These are phyloP conservation scores for Dromius quadrimaculatus DNA, from an alignment of 2,888 invertebrate genomes.

Conservation along the genomic window DNA sequence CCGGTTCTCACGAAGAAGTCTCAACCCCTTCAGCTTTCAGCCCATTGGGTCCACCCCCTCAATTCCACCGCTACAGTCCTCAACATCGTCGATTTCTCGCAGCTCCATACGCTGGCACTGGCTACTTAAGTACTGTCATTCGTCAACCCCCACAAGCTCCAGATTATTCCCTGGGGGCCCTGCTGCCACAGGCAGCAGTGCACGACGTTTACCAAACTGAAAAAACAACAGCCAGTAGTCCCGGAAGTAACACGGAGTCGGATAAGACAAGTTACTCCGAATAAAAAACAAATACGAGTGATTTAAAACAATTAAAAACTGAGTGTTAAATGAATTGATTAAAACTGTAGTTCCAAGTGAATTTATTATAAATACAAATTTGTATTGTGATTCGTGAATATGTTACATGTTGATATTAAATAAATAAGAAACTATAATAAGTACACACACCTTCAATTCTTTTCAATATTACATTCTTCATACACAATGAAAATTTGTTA, in stretches of 20 bases:
- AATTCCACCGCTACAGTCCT: constrained; percentile 72
- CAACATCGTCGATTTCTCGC: constrained; percentile 79
- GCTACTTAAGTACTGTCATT: constrained; percentile 85
- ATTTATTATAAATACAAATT: no score
- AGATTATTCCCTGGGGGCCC: constrained; percentile 63
- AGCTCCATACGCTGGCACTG: constrained; percentile 86
- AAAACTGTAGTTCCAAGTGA: no score
- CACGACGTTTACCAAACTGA: constrained; percentile 65
- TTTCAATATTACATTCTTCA: no score
- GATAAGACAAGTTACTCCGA: constrained; percentile 72
- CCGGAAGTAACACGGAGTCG: constrained; percentile 69
- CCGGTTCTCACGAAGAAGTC: constrained; percentile 67
- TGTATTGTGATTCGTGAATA: no score
- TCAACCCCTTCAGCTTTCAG: constrained; percentile 78
- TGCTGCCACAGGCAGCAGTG: constrained; percentile 60
- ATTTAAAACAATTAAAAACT: no score
- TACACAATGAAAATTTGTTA: constrained; percentile 20
- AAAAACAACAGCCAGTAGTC: constrained; percentile 67
- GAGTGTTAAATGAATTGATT: no score
- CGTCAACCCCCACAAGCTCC: constrained; percentile 65
- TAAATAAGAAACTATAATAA: no score
- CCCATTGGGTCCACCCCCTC: constrained; percentile 74
- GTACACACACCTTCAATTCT: no score
- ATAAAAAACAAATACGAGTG: no score
- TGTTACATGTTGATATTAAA: no score